These are phyloP conservation scores for Amazonetta brasiliensis DNA, from an alignment of 2,797 vertebrate species.

Conservation along the genomic window DNA sequence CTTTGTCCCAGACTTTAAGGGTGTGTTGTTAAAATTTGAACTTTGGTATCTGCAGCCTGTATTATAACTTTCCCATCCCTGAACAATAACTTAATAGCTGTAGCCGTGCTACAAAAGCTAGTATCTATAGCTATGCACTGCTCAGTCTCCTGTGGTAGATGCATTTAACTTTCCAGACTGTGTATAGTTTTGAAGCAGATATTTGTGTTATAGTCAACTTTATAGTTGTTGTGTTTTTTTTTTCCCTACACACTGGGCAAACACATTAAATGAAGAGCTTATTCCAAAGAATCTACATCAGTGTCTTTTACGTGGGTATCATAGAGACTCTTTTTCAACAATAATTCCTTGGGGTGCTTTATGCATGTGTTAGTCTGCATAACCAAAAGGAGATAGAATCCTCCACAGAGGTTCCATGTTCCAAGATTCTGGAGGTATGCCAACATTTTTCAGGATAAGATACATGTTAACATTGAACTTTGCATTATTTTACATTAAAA, in stretches of 20 bases:
- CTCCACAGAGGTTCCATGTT: not conserved
- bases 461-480: not conserved
- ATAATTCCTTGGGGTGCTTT: not conserved
- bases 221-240: not conserved
- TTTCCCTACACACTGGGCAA: not conserved
- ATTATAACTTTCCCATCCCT: not conserved
- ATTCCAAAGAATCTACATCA: not conserved
- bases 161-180: not conserved
- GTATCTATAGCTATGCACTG: not conserved
- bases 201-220: not conserved
- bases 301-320: not conserved
- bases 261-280: not conserved
- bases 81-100: not conserved
- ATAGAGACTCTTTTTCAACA: not conserved
- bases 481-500: not conserved
- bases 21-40: conserved; percentile 1
- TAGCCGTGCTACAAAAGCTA: not conserved
- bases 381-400: not conserved
- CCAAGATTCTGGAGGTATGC: not conserved
- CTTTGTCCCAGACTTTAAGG: not conserved
- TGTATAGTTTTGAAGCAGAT: not conserved
- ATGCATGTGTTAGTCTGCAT: not conserved
- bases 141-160: not conserved
- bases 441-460: not conserved
- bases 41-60: not conserved